Evolutionary conservation across 2,113 vertebrate genomes (phyloP), one percentile per base, ranked within the genome.

Genomic region (Chaenocephalus aceratus): DNA sequence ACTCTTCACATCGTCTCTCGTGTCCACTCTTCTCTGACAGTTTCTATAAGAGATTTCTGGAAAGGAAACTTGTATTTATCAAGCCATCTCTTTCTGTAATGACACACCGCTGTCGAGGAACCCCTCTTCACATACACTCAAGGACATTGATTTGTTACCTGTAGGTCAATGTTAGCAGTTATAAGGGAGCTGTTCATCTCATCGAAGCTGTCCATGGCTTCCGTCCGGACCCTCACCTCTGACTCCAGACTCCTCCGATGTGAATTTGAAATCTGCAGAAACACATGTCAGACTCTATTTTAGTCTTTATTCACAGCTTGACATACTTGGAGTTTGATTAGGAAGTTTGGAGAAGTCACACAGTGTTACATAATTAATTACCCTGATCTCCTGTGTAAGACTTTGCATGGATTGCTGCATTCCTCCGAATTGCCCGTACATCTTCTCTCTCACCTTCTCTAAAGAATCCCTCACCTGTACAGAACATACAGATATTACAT

Each of bases 401-500:
- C 96, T 96, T 48, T 96, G 95, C 84, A 99, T 95, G 83, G 97
- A 97, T 89, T 96, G 95, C 89, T 97, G 97, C 97, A 99, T 98
- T 78, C 97, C 97, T 70, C 97, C 96, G 36, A 98, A 98, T 93
- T 99, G 97, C 9, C 98, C 96, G 2, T 96, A 98, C 96, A 99
- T 98, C 83, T 95, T 92, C 92, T 96, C 96, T 84, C 98, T 95
- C 59, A 99, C 97, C 94, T 97, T 97, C 93, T 99, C 98, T 92
- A 99, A 89, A n/a, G 98, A 99, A 86, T 97, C 96, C 89, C 97
- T 97, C 78, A 99, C 97, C 97, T 99, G 88, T 46, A 14, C 16
- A 72, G 16, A 72, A 21, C 51, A 18, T 30, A 30, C 30, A 30
- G 30, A 30, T 30, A 30, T 30, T 30, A 30, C 53, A 52, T 13